Evolutionary conservation across 2,888 invertebrate genomes (phyloP), one percentile per base, ranked within the genome.

Genomic region (Kuschelorhynchus macadamiae): DNA sequence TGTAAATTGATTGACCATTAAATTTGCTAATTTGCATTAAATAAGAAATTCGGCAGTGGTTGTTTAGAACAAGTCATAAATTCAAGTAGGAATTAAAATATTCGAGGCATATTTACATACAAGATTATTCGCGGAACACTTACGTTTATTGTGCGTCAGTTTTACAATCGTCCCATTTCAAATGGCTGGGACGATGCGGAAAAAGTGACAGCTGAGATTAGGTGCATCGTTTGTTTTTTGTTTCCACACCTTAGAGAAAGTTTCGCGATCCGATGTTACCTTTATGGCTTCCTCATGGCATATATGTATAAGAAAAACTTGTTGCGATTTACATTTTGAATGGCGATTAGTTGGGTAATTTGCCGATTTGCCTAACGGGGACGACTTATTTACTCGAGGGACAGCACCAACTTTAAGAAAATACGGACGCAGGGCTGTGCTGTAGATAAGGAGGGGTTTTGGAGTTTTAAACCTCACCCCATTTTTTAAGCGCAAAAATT

Each of bases 191-290:
- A 21, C 1, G 46, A 46, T 46, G n/a, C n/a, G 12, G 33, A 53
- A 52, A 14, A 36, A 53, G 39, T 53, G 39, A 53, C 53, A 36
- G 53, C 39, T 39, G 8, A 17, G 21, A 39, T 17, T 53, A 53
- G 36, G 20, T 39, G 17, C 21, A 33, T 53, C 53, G 39, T 53
- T 53, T 53, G 17, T 39, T 53, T n/a, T n/a, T 53, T 39, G 20
- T 42, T 56, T 56, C 56, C 30, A 18, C 42, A 14, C 56, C 56
- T 41, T 12, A 25, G 56, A 56, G 56, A 56, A 56, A 56, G 56
- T 55, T 41, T 17, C 11, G 16, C 17, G 21, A 52, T 33, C 11
- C 18, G 4, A 39, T 53, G 41, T 53, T 49, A 25, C 12, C 49
- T 49, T 49, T 25, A 49, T 18, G 30, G 9, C 30, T 53, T 53